Evolutionary conservation across 2,113 vertebrate species (phyloP), one percentile per base, ranked within the genome.

Genomic region (Papio anubis): DNA sequence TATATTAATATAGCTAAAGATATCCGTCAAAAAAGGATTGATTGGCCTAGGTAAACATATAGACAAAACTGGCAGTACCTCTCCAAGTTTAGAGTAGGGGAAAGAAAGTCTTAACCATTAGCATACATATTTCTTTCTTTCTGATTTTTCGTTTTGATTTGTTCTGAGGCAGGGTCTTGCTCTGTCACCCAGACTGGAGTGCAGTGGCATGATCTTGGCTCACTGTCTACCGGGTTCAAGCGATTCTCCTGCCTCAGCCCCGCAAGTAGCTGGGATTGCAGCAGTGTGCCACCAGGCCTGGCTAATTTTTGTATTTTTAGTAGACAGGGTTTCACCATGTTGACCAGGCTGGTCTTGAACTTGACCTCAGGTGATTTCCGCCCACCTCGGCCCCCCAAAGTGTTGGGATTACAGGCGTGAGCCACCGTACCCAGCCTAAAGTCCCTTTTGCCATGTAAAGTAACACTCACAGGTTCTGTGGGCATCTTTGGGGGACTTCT

Each of bases 1-100:
- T 93, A 80, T 59, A 88, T 90, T 91, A 86, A 45, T 66, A 32
- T 72, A 55, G 78, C 55, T 73, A 79, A 93, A 78, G 23, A 83
- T 93, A 59, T 27, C 18, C 61, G 38, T 38, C 38, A 79, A 66
- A 35, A 90, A 88, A 57, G 5, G 18, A 88, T 57, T 75, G 45
- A 45, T 94, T 40, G 48, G 16, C 27, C 61, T 30, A 11, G 59
- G 59, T 61, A 61, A 61, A 61, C 59, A 61, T 40, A 50, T 1
- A 50, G n/a, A 43, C 35, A 64, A 84, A 95, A 79, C 38, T 73
- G 14, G 14, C 7, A 61, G 23, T 82, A n/a, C 59, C 57, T 20
- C 72, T 78, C 52, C 5, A 84, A 85, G 20, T 18, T 64, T 23
- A 78, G 64, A 83, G 43, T 85, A 90, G 32, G 70, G 35, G 48